phyloP scores from a whole-genome alignment of 2,113 vertebrate genomes.

The Hystrix cristata region DNA sequence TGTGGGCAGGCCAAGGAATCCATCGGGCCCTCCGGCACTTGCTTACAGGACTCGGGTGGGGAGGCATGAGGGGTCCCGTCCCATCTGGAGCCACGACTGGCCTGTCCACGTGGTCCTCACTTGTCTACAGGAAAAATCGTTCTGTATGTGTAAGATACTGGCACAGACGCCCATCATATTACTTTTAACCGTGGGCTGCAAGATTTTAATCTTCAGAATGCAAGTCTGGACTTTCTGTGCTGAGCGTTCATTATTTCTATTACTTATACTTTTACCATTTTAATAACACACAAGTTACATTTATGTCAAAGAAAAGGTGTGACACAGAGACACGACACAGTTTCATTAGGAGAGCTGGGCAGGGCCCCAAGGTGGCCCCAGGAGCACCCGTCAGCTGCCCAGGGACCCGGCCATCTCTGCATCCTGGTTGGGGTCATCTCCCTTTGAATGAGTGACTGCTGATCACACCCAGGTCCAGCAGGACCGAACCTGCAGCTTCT shows the following conservation, averaged over 20 bases:
- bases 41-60: rapidly evolving
- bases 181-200: not conserved
- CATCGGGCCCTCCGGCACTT: rapidly evolving
- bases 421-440: not conserved
- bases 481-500: rapidly evolving
- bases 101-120: not conserved
- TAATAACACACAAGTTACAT: too few species aligned
- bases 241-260: too few species aligned
- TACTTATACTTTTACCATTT: not conserved
- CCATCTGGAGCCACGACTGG: not conserved
- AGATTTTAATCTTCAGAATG: not conserved
- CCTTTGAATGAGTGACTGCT: not conserved
- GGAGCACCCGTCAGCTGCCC: not conserved
- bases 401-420: not conserved
- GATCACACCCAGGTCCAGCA: rapidly evolving
- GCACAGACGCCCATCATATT: rapidly evolving
- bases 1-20: rapidly evolving
- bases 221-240: not conserved
- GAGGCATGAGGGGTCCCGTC: not conserved
- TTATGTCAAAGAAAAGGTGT: not conserved
- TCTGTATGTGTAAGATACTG: not conserved
- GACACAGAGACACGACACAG: rapidly evolving
- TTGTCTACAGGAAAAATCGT: not conserved
- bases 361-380: not conserved
- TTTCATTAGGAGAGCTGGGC: not conserved